Evolutionary conservation across 1,140 invertebrate species (phyloP).

Genomic region (Microplitis demolitor): DNA sequence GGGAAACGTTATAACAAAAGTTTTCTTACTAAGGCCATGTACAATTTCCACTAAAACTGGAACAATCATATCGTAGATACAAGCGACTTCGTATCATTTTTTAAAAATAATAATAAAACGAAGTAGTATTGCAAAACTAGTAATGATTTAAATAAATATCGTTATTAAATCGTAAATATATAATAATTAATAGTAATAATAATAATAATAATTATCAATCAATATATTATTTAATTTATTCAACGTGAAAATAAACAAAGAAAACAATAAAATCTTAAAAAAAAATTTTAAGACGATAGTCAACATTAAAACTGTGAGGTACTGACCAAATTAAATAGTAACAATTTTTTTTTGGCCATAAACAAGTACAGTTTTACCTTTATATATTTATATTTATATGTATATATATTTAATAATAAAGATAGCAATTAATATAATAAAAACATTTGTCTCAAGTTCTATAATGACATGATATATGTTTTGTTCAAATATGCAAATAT

Average conservation of each 20-base stretch:
- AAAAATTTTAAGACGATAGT: too few relatives aligned
- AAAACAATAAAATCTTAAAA: too few relatives aligned
- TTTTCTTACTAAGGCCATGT: neutral
- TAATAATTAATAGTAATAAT: neutral
- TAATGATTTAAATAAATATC: too few relatives aligned
- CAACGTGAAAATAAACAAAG: too few relatives aligned
- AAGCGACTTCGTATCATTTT: constrained; percentile 45
- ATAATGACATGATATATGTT: constrained; percentile 36
- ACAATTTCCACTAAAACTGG: constrained; percentile 61
- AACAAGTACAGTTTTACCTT: too few relatives aligned
- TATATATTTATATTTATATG: too few relatives aligned
- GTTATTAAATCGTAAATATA: too few relatives aligned
- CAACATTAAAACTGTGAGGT: too few relatives aligned
- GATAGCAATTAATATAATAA: constrained; percentile 34
- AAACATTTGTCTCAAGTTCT: constrained; percentile 46
- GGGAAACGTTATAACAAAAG: neutral
- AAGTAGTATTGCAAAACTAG: constrained; percentile 41
- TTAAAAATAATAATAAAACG: constrained; percentile 50
- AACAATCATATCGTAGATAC: constrained; percentile 46
- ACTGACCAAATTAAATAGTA: too few relatives aligned
- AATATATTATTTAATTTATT: too few relatives aligned
- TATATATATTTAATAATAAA: too few relatives aligned
- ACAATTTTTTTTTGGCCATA: too few relatives aligned
- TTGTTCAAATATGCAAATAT: constrained; percentile 19
- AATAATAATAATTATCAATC: constrained; percentile 26